phyloP scores from a whole-genome alignment of 1,140 invertebrate species.

The Drosophila parvula region DNA sequence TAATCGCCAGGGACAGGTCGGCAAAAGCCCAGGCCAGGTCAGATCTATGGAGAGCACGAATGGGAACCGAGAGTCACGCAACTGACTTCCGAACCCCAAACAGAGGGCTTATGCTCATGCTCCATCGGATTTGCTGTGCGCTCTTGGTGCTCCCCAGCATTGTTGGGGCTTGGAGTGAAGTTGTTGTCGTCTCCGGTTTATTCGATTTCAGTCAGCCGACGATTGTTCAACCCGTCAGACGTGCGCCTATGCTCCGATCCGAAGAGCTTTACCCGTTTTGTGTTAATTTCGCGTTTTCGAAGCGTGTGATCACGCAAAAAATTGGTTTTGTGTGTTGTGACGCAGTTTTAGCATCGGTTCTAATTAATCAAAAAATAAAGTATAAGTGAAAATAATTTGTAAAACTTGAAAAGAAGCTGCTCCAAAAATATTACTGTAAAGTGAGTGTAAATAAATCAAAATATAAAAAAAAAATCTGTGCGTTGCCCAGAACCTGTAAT shows the following conservation, averaged over 20 bases:
- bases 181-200: slow-evolving; percentile 44
- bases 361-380: slow-evolving; percentile 2
- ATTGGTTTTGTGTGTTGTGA: slow-evolving; percentile 10
- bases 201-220: slow-evolving; percentile 69
- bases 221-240: slow-evolving; percentile 72
- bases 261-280: slow-evolving; percentile 18
- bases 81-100: slow-evolving; percentile 25
- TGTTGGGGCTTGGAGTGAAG: slow-evolving; percentile 44
- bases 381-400: neutral
- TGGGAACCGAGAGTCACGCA: slow-evolving; percentile 3
- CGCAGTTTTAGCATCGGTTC: slow-evolving; percentile 25
- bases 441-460: slow-evolving; percentile 42
- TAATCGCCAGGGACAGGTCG: slow-evolving; percentile 19
- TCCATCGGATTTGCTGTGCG: slow-evolving; percentile 40
- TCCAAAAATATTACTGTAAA: slow-evolving; percentile 29
- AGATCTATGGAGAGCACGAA: slow-evolving; percentile 30
- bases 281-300: slow-evolving; percentile 32
- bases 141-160: slow-evolving; percentile 20
- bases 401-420: slow-evolving; percentile 12
- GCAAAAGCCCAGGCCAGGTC: slow-evolving; percentile 6
- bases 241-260: slow-evolving; percentile 43
- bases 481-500: slow-evolving; percentile 68
- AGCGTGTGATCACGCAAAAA: slow-evolving; percentile 24
- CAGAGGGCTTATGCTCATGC: slow-evolving; percentile 44
- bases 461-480: slow-evolving; percentile 14